Evolutionary conservation across 2,888 invertebrate species (phyloP).

Genomic region (Ectemnius continuus): DNA sequence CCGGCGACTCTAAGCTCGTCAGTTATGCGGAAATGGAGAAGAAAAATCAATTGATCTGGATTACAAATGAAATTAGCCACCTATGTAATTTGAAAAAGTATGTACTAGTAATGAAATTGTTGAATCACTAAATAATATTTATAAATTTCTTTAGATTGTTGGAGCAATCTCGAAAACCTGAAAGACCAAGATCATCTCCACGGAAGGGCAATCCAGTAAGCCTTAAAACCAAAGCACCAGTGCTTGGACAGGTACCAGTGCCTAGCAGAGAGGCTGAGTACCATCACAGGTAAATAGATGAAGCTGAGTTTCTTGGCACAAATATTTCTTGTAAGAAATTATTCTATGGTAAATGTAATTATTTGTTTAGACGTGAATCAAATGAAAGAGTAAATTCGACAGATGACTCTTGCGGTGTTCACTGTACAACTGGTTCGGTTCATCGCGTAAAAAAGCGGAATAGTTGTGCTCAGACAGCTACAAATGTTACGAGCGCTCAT

Average conservation of each 20-base stretch:
- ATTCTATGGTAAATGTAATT: too few relatives aligned
- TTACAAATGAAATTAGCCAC: slow-evolving; percentile 81
- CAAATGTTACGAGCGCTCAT: slow-evolving; percentile 58
- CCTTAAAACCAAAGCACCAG: slow-evolving; percentile 48
- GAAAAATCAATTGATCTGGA: slow-evolving; percentile 80
- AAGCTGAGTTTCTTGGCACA: too few relatives aligned
- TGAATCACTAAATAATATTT: slow-evolving; percentile 6
- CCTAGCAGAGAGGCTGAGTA: slow-evolving; percentile 24
- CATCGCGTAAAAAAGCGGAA: slow-evolving; percentile 68
- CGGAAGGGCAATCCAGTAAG: slow-evolving; percentile 59
- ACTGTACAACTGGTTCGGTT: slow-evolving; percentile 16
- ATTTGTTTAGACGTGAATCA: slow-evolving; percentile 33
- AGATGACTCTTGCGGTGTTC: slow-evolving; percentile 61
- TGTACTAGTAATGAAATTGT: neutral
- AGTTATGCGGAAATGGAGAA: slow-evolving; percentile 79
- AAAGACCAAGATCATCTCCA: slow-evolving; percentile 61
- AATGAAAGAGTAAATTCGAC: slow-evolving; percentile 48
- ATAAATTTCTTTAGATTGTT: slow-evolving; percentile 59
- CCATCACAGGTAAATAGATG: neutral
- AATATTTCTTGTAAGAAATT: too few relatives aligned
- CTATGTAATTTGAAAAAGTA: slow-evolving; percentile 79
- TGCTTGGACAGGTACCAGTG: slow-evolving; percentile 34
- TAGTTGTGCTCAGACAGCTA: slow-evolving; percentile 73
- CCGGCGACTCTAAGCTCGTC: slow-evolving; percentile 70
- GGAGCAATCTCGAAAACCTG: slow-evolving; percentile 70